Conservation (phyloP, 1,140 invertebrate species). For the Gryon sp. region DNA sequence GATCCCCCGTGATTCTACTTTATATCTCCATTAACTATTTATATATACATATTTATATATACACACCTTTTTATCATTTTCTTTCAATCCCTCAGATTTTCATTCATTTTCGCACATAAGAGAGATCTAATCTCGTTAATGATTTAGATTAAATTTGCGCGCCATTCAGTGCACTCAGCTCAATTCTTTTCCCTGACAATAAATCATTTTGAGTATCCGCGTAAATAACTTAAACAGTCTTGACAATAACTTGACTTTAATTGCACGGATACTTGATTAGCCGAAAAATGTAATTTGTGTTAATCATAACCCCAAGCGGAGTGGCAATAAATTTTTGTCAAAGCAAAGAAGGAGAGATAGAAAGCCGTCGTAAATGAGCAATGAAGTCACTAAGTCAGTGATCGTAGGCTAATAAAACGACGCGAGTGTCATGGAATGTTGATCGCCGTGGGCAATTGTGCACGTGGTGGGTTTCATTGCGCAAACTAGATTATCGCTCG, state of each 20-base stretch:
- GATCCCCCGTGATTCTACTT: slow-evolving; percentile 11
- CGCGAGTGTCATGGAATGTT: slow-evolving; percentile 21
- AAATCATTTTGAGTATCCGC: slow-evolving; percentile 10
- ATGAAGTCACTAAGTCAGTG: slow-evolving; percentile 46
- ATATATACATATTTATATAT: slow-evolving; percentile 30
- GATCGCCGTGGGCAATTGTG: slow-evolving; percentile 28
- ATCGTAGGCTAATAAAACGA: slow-evolving; percentile 37
- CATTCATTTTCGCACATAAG: background rate
- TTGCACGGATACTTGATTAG: slow-evolving; percentile 23
- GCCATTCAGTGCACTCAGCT: background rate
- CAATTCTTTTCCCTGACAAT: background rate
- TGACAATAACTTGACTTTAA: slow-evolving; percentile 24
- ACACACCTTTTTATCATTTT: no score
- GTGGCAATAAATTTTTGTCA: slow-evolving; percentile 36
- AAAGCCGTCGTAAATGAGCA: slow-evolving; percentile 38
- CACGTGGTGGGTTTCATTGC: slow-evolving; percentile 16
- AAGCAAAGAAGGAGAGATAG: background rate
- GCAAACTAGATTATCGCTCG: slow-evolving; percentile 26
- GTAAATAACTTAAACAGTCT: slow-evolving; percentile 5
- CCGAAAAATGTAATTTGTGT: slow-evolving; percentile 39
- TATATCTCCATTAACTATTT: slow-evolving; percentile 23
- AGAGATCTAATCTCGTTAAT: background rate
- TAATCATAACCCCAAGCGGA: slow-evolving; percentile 18
- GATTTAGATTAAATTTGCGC: background rate
- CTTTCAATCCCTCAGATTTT: slow-evolving; percentile 1